Conservation (phyloP, 2,113 vertebrate genomes). For the Addax nasomaculatus region DNA sequence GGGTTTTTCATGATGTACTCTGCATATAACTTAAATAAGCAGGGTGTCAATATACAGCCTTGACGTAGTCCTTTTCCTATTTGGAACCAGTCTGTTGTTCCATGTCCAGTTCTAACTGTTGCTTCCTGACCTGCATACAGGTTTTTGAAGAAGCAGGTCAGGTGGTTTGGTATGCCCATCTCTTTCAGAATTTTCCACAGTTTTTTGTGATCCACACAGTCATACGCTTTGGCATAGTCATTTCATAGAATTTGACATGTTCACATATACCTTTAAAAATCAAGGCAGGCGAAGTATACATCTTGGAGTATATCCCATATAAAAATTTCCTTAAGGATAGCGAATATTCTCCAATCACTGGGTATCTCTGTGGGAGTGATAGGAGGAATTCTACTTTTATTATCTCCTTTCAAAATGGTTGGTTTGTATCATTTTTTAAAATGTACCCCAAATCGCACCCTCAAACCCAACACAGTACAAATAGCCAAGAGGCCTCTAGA, state of each 20-base stretch:
- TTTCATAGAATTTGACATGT: conserved; percentile 14
- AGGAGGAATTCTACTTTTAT: not conserved
- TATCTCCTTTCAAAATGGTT: not conserved
- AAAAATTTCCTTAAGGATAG: not conserved
- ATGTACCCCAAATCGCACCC: not conserved
- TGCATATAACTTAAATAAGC: too few species aligned
- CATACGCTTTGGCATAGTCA: not conserved
- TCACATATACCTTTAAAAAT: conserved; percentile 1
- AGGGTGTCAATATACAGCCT: too few species aligned
- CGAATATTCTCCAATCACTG: not conserved
- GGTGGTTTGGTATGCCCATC: too few species aligned
- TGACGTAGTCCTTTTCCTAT: too few species aligned
- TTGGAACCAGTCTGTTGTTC: too few species aligned
- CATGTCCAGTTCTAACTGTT: too few species aligned
- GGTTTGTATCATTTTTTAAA: not conserved
- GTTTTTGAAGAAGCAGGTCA: too few species aligned
- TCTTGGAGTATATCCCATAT: not conserved
- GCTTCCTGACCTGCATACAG: too few species aligned
- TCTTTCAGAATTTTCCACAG: too few species aligned
- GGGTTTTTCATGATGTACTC: too few species aligned
- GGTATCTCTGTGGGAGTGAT: not conserved
- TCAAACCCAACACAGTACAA: not conserved
- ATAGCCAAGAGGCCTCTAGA: not conserved
- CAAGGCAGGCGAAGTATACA: not conserved
- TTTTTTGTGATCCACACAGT: too few species aligned